Evolutionary conservation across 2,888 invertebrate species (phyloP), one percentile per base, ranked within the genome.

Genomic region (Oligia fasciuncula): DNA sequence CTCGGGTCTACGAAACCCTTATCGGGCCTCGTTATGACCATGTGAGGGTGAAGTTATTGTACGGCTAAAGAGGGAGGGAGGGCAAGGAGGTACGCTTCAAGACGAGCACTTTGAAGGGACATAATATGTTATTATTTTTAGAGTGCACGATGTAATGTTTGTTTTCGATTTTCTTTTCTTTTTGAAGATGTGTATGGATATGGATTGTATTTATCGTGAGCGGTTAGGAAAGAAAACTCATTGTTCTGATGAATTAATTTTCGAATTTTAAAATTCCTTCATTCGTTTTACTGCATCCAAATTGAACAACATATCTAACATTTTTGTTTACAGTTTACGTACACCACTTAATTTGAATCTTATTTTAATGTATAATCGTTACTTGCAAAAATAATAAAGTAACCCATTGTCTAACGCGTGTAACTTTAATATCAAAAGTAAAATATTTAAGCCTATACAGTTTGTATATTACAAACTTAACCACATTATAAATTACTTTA

Each of bases 11-110:
- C 89, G 93, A 93, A 96, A 95, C 96, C 97, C 97, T 97, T 97
- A 96, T 96, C 96, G 94, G 92, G 94, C 91, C 95, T 95, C 96
- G 96, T 96, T 96, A 96, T 97, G 97, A 97, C 97, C 97, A 97
- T 97, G 96, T 97, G 96, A 97, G 96, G 96, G 96, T 93, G 95
- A 93, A 94, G 95, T 94, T 95, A 95, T 95, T 94, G 95, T 95
- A 92, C 93, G 91, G 91, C 90, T 90, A 84, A 74, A 79, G 84
- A 90, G 77, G 90, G 92, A 92, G 92, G 83, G 90, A 77, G 83
- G 91, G 90, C 89, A 88, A 89, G 92, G 90, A 89, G 90, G 85
- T 86, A 80, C 83, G 87, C 89, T 88, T 85, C 87, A 80, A 85
- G 90, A 89, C 91, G 93, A 92, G 92, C 93, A 93, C 95, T 95